Evolutionary conservation across 2,113 vertebrate species (phyloP).

Genomic region (Rhinichthys klamathensis): DNA sequence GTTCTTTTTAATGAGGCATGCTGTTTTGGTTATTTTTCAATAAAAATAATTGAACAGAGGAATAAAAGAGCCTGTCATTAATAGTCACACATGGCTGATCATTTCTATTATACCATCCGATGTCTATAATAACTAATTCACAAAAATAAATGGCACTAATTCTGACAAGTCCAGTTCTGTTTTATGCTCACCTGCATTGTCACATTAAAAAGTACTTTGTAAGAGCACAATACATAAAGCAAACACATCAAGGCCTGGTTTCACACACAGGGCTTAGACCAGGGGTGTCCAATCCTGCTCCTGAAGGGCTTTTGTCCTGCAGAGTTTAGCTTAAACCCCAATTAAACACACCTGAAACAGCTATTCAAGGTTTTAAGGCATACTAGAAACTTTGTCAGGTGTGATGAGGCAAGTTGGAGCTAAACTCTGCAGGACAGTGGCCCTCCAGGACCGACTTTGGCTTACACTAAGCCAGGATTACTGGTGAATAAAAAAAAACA

Average conservation of each 20-base stretch:
- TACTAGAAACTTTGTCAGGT: too few relatives aligned
- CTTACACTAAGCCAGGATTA: too few relatives aligned
- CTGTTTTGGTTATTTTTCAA: conserved; percentile 48
- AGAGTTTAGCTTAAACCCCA: too few relatives aligned
- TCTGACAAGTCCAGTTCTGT: not conserved
- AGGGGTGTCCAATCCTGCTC: too few relatives aligned
- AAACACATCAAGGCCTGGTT: not conserved
- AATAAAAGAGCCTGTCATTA: conserved; percentile 47
- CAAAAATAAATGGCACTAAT: not conserved
- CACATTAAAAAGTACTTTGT: not conserved
- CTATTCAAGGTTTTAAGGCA: too few relatives aligned
- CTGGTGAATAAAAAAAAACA: too few relatives aligned
- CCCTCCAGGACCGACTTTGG: too few relatives aligned
- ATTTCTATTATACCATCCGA: conserved; percentile 19
- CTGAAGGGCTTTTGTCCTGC: too few relatives aligned
- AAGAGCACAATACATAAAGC: not conserved
- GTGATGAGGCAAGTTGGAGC: too few relatives aligned
- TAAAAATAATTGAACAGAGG: conserved; percentile 46
- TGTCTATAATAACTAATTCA: conserved; percentile 1
- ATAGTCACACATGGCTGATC: conserved; percentile 44
- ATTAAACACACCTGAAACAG: too few relatives aligned
- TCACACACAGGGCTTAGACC: too few relatives aligned
- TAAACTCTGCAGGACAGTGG: too few relatives aligned
- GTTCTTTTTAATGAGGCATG: conserved; percentile 49
- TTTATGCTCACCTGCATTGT: conserved; percentile 7